Conservation (phyloP, 2,888 invertebrate species). For the Ellobium chinense region DNA sequence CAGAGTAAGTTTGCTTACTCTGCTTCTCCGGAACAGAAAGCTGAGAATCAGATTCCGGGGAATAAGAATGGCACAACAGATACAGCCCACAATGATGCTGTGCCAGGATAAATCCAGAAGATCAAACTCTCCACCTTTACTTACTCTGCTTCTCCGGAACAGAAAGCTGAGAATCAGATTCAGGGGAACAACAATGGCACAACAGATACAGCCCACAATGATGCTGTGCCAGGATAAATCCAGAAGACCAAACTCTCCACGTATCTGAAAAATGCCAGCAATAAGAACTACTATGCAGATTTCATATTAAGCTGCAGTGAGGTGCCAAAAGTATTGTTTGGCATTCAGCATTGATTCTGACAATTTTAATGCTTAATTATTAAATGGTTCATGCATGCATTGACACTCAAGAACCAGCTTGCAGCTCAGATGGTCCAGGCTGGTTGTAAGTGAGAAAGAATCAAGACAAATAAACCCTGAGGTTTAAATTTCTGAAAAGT, state of each 20-base stretch:
- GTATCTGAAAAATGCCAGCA: constrained; percentile 63
- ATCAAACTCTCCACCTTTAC: background rate
- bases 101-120: constrained; percentile 75
- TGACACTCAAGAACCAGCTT: too few species aligned
- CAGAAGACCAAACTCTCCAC: constrained; percentile 76
- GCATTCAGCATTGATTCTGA: too few species aligned
- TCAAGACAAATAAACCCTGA: too few species aligned
- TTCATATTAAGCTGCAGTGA: too few species aligned
- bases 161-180: constrained; percentile 70
- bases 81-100: constrained; percentile 70
- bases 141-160: constrained; percentile 76
- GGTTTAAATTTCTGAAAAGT: too few species aligned
- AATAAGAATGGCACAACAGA: constrained; percentile 68
- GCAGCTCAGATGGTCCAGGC: too few species aligned
- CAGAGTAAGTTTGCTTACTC: constrained; percentile 69
- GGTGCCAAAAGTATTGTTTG: too few species aligned
- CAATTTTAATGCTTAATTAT: too few species aligned
- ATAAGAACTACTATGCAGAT: too few species aligned
- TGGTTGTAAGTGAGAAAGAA: too few species aligned
- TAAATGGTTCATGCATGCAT: too few species aligned
- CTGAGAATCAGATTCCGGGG: constrained; percentile 70
- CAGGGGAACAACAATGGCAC: constrained; percentile 69
- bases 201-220: constrained; percentile 70
- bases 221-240: constrained; percentile 75
- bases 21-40: constrained; percentile 74